A percentile compares a stretch with the other conserved stretches of the same genome.
phyloP scores from a whole-genome alignment of 2,113 vertebrate genomes.

The Carassius gibelio region DNA sequence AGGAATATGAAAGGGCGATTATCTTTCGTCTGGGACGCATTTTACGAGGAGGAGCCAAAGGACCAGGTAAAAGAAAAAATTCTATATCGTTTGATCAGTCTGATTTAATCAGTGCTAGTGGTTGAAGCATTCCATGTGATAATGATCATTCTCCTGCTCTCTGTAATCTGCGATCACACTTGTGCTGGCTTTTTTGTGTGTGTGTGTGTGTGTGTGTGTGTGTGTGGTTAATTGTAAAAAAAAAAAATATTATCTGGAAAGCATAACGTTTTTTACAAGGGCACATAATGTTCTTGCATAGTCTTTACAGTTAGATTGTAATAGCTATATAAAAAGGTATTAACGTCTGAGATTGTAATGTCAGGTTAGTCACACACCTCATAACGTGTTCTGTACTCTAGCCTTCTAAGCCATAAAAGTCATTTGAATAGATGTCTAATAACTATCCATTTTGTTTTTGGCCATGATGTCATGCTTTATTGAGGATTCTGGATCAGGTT shows the following conservation, averaged over 20 bases:
- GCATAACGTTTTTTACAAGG: neutral
- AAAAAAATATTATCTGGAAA: neutral
- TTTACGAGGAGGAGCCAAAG: constrained; percentile 89
- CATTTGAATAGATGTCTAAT: neutral
- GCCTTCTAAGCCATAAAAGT: constrained; percentile 40
- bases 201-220: neutral
- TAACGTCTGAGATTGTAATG: neutral
- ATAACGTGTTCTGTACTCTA: neutral
- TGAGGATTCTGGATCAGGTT: neutral
- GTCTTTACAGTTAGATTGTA: neutral
- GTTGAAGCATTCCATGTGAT: neutral
- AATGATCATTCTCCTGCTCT: neutral
- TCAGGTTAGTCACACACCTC: neutral
- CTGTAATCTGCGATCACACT: neutral
- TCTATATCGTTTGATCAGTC: neutral
- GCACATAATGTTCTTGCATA: neutral
- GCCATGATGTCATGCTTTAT: constrained; percentile 5
- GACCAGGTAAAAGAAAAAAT: constrained; percentile 81
- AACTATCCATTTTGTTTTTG: neutral
- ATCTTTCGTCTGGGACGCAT: constrained; percentile 95
- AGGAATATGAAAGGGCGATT: constrained; percentile 93
- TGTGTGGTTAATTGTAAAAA: neutral
- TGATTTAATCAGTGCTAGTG: neutral
- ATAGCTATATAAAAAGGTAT: neutral
- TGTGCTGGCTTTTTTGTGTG: neutral